Percentiles rank a stretch among this genome's conserved stretches.
These are phyloP conservation scores for Bombycilla garrulus DNA, from an alignment of 2,113 vertebrate species.

Conservation along the genomic window DNA sequence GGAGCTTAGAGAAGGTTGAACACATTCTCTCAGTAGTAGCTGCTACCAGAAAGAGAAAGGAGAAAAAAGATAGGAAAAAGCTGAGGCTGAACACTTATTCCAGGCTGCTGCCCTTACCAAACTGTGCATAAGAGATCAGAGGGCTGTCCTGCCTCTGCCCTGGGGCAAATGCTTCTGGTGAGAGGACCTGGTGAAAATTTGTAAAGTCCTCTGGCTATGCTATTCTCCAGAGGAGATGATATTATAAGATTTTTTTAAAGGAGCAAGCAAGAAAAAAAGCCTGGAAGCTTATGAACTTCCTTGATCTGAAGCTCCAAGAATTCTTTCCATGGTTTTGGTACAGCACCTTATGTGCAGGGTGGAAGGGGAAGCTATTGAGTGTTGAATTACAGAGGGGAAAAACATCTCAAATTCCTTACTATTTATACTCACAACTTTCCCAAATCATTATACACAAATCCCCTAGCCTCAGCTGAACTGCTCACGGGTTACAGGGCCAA, in stretches of 20 bases:
- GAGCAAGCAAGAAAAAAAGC: neutral
- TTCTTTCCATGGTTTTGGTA: constrained; percentile 47
- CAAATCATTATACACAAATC: constrained; percentile 63
- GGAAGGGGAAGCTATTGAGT: constrained; percentile 60
- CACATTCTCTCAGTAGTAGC: neutral
- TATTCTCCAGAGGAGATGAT: neutral
- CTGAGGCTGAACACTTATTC: neutral
- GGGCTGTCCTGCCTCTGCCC: neutral
- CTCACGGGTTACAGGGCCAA: constrained; percentile 24
- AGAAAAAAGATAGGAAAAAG: neutral
- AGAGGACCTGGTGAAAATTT: neutral
- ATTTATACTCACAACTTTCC: constrained; percentile 64
- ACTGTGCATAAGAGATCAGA: neutral
- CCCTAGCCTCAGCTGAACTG: constrained; percentile 63
- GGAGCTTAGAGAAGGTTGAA: neutral
- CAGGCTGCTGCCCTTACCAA: neutral
- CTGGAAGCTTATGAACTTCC: constrained; percentile 26
- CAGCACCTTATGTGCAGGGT: constrained; percentile 50
- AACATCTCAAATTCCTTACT: constrained; percentile 67
- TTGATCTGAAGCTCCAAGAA: constrained; percentile 22
- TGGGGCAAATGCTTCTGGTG: neutral
- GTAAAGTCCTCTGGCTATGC: neutral
- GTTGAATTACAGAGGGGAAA: constrained; percentile 62
- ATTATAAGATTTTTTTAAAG: neutral
- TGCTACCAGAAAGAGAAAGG: neutral